phyloP scores from a whole-genome alignment of 2,113 vertebrate species.

The Engraulis encrasicolus region DNA sequence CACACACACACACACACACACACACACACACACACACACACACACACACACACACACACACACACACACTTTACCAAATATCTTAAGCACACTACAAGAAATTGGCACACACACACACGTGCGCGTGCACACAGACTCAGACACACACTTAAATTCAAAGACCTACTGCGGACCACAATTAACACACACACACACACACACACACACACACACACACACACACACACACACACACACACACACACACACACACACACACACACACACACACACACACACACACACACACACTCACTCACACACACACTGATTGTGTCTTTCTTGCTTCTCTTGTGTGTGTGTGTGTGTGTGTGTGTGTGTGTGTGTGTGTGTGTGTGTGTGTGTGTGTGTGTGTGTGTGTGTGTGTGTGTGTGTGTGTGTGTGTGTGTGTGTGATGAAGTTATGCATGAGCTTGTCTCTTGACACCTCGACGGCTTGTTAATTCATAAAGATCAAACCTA shows the following conservation, averaged over 20 bases:
- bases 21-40: neutral
- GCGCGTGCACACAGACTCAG: no score
- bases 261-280: no score
- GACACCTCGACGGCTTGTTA: no score
- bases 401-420: no score
- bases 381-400: neutral
- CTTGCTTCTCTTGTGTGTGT: no score
- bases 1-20: neutral
- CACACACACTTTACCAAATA: neutral
- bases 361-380: neutral
- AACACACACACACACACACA: neutral
- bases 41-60: neutral
- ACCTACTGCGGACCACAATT: no score
- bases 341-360: no score
- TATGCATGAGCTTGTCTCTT: no score
- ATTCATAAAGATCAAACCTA: no score
- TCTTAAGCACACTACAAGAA: neutral
- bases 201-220: neutral
- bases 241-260: neutral
- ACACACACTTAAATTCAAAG: no score
- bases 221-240: conserved; percentile 2
- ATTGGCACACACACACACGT: neutral
- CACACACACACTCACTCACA: no score
- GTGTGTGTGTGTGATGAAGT: no score
- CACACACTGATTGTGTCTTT: neutral